phyloP scores from a whole-genome alignment of 2,888 invertebrate genomes.

The Mesorhabditis sp. region DNA sequence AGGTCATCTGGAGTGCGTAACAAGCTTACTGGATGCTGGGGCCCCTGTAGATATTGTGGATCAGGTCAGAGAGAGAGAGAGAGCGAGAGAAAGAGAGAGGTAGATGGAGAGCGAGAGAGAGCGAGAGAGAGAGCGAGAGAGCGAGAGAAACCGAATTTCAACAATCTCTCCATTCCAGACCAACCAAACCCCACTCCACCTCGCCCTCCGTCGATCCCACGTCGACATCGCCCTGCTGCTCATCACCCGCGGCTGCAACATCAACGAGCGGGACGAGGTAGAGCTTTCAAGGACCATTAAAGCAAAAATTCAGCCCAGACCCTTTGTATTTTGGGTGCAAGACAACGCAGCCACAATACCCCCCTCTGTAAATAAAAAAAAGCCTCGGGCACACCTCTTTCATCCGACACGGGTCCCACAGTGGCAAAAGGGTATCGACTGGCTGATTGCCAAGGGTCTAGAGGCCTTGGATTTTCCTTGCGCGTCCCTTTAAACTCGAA shows the following conservation, averaged over 20 bases:
- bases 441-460: neutral
- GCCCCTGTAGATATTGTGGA: slow-evolving; percentile 63
- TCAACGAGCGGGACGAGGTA: slow-evolving; percentile 60
- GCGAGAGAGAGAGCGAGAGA: neutral
- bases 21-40: slow-evolving; percentile 62
- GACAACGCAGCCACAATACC: too few relatives aligned
- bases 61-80: slow-evolving; percentile 56
- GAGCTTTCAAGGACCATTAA: neutral
- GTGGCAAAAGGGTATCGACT: too few relatives aligned
- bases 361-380: too few relatives aligned
- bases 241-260: slow-evolving; percentile 67
- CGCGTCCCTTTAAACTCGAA: neutral
- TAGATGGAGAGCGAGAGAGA: neutral
- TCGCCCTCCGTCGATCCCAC: slow-evolving; percentile 63
- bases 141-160: slow-evolving; percentile 3
- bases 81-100: neutral
- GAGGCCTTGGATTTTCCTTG: neutral
- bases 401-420: too few relatives aligned
- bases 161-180: slow-evolving; percentile 51
- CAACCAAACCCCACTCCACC: slow-evolving; percentile 67
- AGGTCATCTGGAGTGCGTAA: slow-evolving; percentile 65
- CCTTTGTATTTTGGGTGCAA: too few relatives aligned
- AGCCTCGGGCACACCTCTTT: too few relatives aligned
- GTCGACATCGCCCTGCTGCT: slow-evolving; percentile 66
- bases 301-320: too few relatives aligned